These are phyloP conservation scores for Chrysochloris asiatica DNA, from an alignment of 2,113 vertebrate genomes.

Conservation along the genomic window DNA sequence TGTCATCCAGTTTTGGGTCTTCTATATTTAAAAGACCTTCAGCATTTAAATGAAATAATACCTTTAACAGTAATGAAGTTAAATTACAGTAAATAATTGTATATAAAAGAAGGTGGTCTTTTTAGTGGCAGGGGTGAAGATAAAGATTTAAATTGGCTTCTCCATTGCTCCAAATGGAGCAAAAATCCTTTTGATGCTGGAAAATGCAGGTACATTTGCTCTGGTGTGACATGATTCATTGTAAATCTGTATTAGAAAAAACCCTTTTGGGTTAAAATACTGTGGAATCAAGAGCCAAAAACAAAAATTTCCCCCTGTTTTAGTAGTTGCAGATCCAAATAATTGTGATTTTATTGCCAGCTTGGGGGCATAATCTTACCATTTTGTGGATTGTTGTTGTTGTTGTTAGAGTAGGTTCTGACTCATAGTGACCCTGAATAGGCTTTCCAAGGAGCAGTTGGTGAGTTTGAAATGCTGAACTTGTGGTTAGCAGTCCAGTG, in stretches of 20 bases:
- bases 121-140: constrained; percentile 23
- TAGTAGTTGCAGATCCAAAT: constrained; percentile 3
- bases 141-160: constrained; percentile 58
- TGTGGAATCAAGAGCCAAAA: neutral
- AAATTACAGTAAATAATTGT: constrained; percentile 76
- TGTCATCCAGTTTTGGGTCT: constrained; percentile 53
- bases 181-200: constrained; percentile 31
- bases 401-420: no score
- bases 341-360: neutral
- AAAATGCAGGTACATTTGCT: constrained; percentile 58
- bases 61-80: constrained; percentile 72
- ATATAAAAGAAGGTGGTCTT: constrained; percentile 47
- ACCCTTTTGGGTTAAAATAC: neutral
- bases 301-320: neutral
- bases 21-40: constrained; percentile 68
- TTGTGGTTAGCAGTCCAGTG: no score
- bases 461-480: no score
- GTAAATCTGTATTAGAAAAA: constrained; percentile 36
- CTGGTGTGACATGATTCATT: constrained; percentile 56
- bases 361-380: neutral
- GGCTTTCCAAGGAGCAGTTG: no score
- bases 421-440: no score
- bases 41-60: constrained; percentile 72
- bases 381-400: no score
- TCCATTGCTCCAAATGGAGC: constrained; percentile 30